Base-by-base conservation (phyloP, 2,888 invertebrate genomes). In the Odiellus spinosus region DNA sequence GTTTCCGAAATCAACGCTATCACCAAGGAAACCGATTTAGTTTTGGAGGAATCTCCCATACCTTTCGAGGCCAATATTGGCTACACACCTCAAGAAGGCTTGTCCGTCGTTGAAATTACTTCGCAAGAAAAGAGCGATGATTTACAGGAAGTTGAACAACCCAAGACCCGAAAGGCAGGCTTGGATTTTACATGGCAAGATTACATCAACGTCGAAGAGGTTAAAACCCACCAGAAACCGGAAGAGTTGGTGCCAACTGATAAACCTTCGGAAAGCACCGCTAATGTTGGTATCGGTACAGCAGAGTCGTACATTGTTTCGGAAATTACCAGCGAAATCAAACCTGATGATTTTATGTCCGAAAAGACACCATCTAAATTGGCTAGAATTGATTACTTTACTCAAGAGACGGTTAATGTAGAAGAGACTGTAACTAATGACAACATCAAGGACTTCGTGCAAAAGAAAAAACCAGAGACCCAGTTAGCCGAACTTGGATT, bases 401-500 rank as follows among this genome's bases (percentile, higher is more conserved):
- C 49, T 17, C 45, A 48, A 34, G 47, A 54, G 40, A 46, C 49
- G 5, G 45, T 48, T n/a, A 33, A 45, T 1, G 46, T 54, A 3
- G 45, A 47, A 43, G 52, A 52, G 26, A 26, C 26, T 4, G 26
- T 26, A 26, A 26, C 26, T 8, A 4, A 26, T 8, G 26, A 26
- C 26, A 26, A 26, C 26, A 6, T 26, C 4, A 26, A 26, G 8
- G 26, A 26, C 26, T 26, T 26, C 8, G 26, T 6, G 26, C 26
- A 26, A 26, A 26, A 26, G 26, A 26, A 26, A 8, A 26, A 26
- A 49, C 57, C 67, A 10, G 63, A 65, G 44, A 56, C 58, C 1
- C 67, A 66, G 53, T 63, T 63, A 47, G 69, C 70, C n/a, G 63
- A 64, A 42, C 49, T 70, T 15, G 60, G 60, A 10, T 61, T 71